Conservation (phyloP, 2,113 vertebrate species). For the Indicator indicator region DNA sequence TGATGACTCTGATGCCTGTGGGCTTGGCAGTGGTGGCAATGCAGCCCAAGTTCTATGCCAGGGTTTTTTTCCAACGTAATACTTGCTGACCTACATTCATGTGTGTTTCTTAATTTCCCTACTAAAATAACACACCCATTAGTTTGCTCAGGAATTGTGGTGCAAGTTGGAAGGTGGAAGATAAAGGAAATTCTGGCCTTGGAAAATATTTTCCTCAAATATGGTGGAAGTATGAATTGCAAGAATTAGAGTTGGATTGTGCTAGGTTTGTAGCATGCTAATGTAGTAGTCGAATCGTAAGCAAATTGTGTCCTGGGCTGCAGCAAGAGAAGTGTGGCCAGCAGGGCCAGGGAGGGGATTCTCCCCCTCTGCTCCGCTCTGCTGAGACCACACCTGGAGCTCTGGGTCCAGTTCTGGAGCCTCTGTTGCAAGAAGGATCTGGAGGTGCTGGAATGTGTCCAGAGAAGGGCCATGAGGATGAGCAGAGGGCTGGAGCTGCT, state of each 20-base stretch:
- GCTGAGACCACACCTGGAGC: too few species aligned
- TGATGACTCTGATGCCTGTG: slow-evolving; percentile 15
- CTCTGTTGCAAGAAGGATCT: too few species aligned
- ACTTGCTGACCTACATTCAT: slow-evolving; percentile 64
- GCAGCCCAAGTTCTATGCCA: background rate
- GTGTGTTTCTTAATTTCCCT: slow-evolving; percentile 61
- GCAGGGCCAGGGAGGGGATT: too few species aligned
- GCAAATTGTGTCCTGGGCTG: too few species aligned
- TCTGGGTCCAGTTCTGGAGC: too few species aligned
- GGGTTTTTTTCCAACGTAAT: slow-evolving; percentile 33
- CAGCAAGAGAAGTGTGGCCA: too few species aligned
- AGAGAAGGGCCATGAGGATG: too few species aligned
- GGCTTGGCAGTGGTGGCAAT: slow-evolving; percentile 23
- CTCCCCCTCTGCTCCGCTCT: too few species aligned
- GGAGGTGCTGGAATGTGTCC: too few species aligned
- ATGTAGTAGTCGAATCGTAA: background rate
- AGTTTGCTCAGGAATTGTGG: slow-evolving; percentile 39
- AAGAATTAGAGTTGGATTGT: background rate
- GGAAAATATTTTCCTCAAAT: slow-evolving; percentile 44
- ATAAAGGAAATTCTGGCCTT: slow-evolving; percentile 47
- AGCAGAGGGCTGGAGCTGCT: too few species aligned
- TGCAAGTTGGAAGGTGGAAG: slow-evolving; percentile 26
- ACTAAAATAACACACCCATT: slow-evolving; percentile 61
- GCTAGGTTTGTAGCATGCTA: background rate
- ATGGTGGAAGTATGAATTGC: slow-evolving; percentile 26